A percentile compares a stretch with the other conserved stretches of the same genome.
phyloP scores from a whole-genome alignment of 2,797 vertebrate genomes.

The Hipposideros larvatus region DNA sequence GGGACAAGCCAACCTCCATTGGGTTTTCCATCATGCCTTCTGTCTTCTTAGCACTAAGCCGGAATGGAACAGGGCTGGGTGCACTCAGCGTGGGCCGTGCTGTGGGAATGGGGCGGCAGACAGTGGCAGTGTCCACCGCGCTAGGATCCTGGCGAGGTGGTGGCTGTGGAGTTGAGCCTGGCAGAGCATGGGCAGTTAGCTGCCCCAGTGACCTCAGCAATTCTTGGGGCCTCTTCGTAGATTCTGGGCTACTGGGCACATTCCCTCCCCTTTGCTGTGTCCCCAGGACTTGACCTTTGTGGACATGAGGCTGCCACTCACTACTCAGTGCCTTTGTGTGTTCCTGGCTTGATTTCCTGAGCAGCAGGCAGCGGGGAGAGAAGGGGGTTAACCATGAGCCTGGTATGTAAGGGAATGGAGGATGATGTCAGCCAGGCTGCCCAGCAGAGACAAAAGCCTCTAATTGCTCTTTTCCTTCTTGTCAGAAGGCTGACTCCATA shows the following conservation, averaged over 20 bases:
- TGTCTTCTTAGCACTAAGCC: background rate
- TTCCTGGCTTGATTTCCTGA: slow-evolving; percentile 48
- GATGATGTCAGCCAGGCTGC: slow-evolving; percentile 76
- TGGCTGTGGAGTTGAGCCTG: background rate
- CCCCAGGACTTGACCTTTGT: background rate
- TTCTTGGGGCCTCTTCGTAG: background rate
- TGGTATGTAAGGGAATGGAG: background rate
- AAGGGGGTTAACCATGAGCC: slow-evolving; percentile 61
- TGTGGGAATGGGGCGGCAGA: background rate
- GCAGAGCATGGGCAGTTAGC: background rate
- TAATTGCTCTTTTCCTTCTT: slow-evolving; percentile 78
- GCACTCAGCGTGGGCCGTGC: accelerated
- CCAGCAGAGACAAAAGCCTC: slow-evolving; percentile 71
- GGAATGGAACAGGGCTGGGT: background rate
- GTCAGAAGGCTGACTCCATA: slow-evolving; percentile 74
- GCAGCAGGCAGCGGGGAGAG: slow-evolving; percentile 12
- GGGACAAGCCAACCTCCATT: accelerated
- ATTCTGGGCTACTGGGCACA: background rate
- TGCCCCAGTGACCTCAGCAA: background rate
- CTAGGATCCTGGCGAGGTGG: background rate
- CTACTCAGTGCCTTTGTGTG: background rate
- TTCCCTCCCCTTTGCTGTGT: background rate
- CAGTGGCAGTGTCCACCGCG: accelerated
- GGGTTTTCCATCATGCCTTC: background rate
- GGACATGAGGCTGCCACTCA: background rate